A percentile compares a stretch with the other conserved stretches of the same genome.
phyloP scores from a whole-genome alignment of 2,888 invertebrate species.

The Drosophila helvetica region DNA sequence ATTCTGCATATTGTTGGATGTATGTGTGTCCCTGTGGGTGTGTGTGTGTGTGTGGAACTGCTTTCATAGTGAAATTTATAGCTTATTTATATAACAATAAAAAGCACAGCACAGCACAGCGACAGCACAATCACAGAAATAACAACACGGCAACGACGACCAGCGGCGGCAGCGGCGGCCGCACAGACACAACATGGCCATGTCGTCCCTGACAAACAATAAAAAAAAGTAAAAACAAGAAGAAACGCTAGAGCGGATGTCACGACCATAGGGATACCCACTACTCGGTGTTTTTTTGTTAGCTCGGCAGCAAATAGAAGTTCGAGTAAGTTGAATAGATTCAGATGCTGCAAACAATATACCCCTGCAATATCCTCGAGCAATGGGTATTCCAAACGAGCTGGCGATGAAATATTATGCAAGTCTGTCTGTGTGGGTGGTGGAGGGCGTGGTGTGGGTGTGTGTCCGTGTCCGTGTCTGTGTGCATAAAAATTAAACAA shows the following conservation, averaged over 20 bases:
- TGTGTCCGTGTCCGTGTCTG: conserved; percentile 30
- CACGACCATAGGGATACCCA: neutral
- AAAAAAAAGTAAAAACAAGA: conserved; percentile 12
- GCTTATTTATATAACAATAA: conserved; percentile 78
- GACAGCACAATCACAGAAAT: conserved; percentile 63
- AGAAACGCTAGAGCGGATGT: conserved; percentile 8
- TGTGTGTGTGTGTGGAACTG: conserved; percentile 36
- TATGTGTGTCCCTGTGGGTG: conserved; percentile 18
- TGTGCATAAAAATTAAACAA: conserved; percentile 72
- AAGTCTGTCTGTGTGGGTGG: conserved; percentile 40
- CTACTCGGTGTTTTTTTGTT: neutral
- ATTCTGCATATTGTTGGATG: conserved; percentile 8
- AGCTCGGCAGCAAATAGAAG: no score
- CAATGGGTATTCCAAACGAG: conserved; percentile 4
- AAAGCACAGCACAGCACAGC: conserved; percentile 42
- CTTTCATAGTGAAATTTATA: conserved; percentile 72
- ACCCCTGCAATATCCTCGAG: neutral
- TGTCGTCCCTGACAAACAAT: conserved; percentile 49
- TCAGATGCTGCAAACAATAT: neutral
- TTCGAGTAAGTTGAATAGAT: no score
- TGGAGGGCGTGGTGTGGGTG: conserved; percentile 19
- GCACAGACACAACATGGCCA: conserved; percentile 64
- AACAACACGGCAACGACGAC: conserved; percentile 51
- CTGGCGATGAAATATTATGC: conserved; percentile 62
- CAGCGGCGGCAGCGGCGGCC: conserved; percentile 14